Base-by-base conservation (phyloP, 2,888 invertebrate genomes). In the Silvanus unidentatus region DNA sequence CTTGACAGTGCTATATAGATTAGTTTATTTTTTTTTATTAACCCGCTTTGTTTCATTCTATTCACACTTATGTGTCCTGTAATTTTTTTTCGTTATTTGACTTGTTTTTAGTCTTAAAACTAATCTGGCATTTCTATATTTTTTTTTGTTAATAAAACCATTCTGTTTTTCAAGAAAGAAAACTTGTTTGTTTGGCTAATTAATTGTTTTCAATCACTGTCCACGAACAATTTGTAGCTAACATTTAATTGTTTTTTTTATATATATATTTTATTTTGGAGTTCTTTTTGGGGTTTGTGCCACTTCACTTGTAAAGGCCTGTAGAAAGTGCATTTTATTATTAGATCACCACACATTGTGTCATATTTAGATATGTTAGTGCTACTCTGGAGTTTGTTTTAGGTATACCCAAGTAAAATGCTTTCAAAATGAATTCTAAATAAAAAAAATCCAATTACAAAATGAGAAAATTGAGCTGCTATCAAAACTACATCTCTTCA, bases 301-400 rank as follows among this genome's bases (percentile, higher is more conserved):
- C 22, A 22, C 22, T 22, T 32, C 32, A 32, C 32, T 32, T 32
- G n/a, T 53, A 54, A 63, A 63, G 22, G 63, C 63, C 63, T 62
- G 59, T 61, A 61, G 64, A 63, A 50, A 58, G 58, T 62, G 62
- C 60, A 57, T 60, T 52, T 52, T 32, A 22, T 22, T 5, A 22
- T 22, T 22, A 22, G 22, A 22, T 22, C 22, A 22, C 22, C 22
- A 22, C 22, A 22, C 22, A 22, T 22, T 22, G 22, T 22, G 22
- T 22, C 22, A 22, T 22, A 5, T 22, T 22, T 22, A 22, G 22
- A 22, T 22, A 22, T 22, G 3, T 22, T 3, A 5, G 3, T 22
- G 22, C 8, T 22, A 22, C n/a, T n/a, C n/a, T n/a, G n/a, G 8
- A 22, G 22, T 3, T 22, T 22, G 8, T 22, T 22, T 22, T 22